phyloP scores from a whole-genome alignment of 2,888 invertebrate species.

The Strigamia transsilvanica region DNA sequence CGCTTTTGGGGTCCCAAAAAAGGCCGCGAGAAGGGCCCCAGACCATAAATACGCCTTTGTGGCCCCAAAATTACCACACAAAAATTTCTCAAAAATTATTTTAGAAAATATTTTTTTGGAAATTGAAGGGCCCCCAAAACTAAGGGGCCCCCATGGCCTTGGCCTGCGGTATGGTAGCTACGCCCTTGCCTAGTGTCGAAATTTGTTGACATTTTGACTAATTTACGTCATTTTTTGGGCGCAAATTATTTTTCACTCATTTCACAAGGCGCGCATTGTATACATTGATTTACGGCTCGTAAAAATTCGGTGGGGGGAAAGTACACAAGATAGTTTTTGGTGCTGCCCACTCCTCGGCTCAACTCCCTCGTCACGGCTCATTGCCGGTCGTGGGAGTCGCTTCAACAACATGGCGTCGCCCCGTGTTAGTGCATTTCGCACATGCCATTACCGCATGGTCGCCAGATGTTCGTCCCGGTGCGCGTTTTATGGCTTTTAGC shows the following conservation, averaged over 20 bases:
- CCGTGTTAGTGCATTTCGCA: conserved; percentile 26
- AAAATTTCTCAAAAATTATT: too few species aligned
- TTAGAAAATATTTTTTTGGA: too few species aligned
- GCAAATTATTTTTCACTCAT: neutral
- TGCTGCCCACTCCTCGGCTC: neutral
- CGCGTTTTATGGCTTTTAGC: conserved; percentile 3
- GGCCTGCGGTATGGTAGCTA: too few species aligned
- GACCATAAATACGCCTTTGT: too few species aligned
- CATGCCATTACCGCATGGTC: conserved; percentile 25
- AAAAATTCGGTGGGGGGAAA: neutral
- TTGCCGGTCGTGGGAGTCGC: conserved; percentile 18
- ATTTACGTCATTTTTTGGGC: neutral
- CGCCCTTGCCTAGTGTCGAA: too few species aligned
- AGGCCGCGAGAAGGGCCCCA: too few species aligned
- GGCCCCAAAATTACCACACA: too few species aligned
- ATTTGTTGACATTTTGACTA: neutral
- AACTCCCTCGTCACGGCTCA: conserved; percentile 5
- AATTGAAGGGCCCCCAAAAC: too few species aligned
- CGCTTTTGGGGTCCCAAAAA: too few species aligned
- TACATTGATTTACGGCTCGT: neutral
- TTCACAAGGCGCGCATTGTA: conserved; percentile 24
- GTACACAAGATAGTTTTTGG: neutral
- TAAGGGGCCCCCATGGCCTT: too few species aligned
- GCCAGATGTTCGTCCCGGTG: neutral
- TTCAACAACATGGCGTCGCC: neutral